phyloP scores from a whole-genome alignment of 2,888 invertebrate species.

The Adineta ricciae region DNA sequence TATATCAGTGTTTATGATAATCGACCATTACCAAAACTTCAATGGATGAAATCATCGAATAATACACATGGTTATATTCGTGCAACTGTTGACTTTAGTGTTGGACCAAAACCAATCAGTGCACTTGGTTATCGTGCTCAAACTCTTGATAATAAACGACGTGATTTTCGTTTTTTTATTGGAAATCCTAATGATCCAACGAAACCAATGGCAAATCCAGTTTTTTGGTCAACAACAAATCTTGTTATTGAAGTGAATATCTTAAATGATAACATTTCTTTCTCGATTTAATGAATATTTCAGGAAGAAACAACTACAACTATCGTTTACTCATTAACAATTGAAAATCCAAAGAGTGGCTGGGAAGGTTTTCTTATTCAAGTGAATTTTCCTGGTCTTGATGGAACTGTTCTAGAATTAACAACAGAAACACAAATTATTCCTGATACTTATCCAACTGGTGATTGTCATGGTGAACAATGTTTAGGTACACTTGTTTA shows the following conservation, averaged over 20 bases:
- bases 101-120: slow-evolving; percentile 26
- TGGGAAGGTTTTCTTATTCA: slow-evolving; percentile 37
- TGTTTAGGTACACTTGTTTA: slow-evolving; percentile 32
- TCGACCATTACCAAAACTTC: slow-evolving; percentile 22
- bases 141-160: slow-evolving; percentile 32
- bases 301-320: background rate
- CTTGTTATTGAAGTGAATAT: slow-evolving; percentile 21
- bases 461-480: background rate
- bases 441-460: slow-evolving; percentile 40
- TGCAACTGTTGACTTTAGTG: slow-evolving; percentile 24
- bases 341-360: slow-evolving; percentile 32
- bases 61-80: slow-evolving; percentile 28
- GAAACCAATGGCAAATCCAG: slow-evolving; percentile 39
- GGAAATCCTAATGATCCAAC: slow-evolving; percentile 38
- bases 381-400: slow-evolving; percentile 39
- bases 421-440: slow-evolving; percentile 41
- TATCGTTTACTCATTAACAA: slow-evolving; percentile 25
- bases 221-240: slow-evolving; percentile 37
- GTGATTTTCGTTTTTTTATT: slow-evolving; percentile 41
- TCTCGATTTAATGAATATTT: background rate
- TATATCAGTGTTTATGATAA: slow-evolving; percentile 27
- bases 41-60: slow-evolving; percentile 26
- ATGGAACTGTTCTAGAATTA: slow-evolving; percentile 38
- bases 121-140: slow-evolving; percentile 31
- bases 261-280: background rate